Evolutionary conservation across 1,140 invertebrate genomes (phyloP), one percentile per base, ranked within the genome.

Genomic region (Babylonia areolata): DNA sequence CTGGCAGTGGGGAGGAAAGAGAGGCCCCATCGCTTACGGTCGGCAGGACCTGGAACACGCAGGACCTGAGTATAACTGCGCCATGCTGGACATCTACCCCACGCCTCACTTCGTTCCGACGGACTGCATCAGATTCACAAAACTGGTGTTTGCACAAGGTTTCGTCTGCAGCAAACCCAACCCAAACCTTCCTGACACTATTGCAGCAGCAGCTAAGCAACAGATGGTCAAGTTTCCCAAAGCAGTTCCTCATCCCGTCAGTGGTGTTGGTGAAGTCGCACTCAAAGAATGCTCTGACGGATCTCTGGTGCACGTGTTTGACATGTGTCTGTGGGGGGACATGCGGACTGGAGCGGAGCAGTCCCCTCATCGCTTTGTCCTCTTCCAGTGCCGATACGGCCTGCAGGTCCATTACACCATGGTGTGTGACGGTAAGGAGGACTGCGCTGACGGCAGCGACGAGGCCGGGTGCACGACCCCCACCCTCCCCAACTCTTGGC

Each of bases 391-490:
- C 42, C 28, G 78, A 5, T 40, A 23, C 15, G 64, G 64, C 5
- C 64, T 28, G 0, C 39, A 40, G 3, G 37, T 87, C 31, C 64
- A 81, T 35, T 85, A 81, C 39, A 51, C 78, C 5, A 37, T 85
- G 23, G 81, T 88, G n/a, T 88, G 87, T 83, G 82, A 88, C 80
- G 87, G 87, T 2, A 58, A 80, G 11, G 11, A 3, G 20, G 75
- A 85, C 39, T 88, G 87, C 40, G 51, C 37, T 1, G 87, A 86
- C n/a, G 51, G 51, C 3, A 80, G 75, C 33, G 87, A 88, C 39
- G 87, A 88, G n/a, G 77, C 35, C 0, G 23, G 23, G 12, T 88
- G 87, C 39, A 31, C n/a, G 1, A 35, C 28, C 1, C 42, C 85
- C 33, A 51, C 69, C 31, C 58, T 64, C 5, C 0, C 5, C 15